phyloP scores from a whole-genome alignment of 2,888 invertebrate genomes.

The Drosophila mettleri region DNA sequence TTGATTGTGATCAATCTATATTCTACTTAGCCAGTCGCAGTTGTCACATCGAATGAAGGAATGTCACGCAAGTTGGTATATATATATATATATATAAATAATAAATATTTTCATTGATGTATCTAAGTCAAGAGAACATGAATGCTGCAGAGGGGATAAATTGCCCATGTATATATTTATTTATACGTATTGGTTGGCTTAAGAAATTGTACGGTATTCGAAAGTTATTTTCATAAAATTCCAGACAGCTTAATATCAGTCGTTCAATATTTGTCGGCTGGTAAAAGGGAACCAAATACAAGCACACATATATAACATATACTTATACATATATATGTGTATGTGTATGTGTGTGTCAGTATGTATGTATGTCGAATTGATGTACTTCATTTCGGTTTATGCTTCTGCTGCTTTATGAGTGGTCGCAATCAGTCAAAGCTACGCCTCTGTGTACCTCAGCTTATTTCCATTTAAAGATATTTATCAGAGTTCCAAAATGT shows the following conservation, averaged over 20 bases:
- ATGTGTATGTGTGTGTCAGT: neutral
- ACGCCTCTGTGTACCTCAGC: no score
- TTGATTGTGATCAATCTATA: constrained; percentile 35
- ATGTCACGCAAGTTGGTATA: constrained; percentile 65
- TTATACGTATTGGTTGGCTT: neutral
- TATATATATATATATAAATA: no score
- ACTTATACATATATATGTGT: constrained; percentile 6
- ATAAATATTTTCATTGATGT: constrained; percentile 41
- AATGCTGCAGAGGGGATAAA: constrained; percentile 6
- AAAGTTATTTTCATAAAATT: constrained; percentile 70
- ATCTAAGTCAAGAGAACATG: constrained; percentile 41
- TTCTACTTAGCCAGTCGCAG: constrained; percentile 23
- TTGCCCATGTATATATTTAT: neutral
- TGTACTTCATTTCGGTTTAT: constrained; percentile 22
- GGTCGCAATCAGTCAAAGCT: no score
- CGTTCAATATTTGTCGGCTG: constrained; percentile 48
- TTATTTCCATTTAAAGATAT: no score
- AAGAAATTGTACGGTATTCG: no score
- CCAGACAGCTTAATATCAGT: constrained; percentile 66
- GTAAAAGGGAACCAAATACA: no score
- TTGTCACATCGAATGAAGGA: constrained; percentile 65
- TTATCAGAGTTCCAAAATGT: no score
- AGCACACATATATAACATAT: constrained; percentile 1
- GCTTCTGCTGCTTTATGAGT: neutral
- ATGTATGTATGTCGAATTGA: constrained; percentile 13